Evolutionary conservation across 1,140 invertebrate species (phyloP).

Genomic region (Lerema accius): DNA sequence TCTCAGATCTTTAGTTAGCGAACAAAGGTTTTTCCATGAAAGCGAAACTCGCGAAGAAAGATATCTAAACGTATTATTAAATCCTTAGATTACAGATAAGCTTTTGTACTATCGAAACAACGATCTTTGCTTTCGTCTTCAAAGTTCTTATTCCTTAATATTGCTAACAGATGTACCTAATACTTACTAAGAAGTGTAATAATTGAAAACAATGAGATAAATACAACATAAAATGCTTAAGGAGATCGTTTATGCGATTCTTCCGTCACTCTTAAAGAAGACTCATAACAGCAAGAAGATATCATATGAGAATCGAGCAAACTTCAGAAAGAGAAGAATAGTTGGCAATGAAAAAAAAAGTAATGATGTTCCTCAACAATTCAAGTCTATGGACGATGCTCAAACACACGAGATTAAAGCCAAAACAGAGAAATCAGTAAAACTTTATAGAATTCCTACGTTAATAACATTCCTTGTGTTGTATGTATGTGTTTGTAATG

Average conservation of each 20-base stretch:
- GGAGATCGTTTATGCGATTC: conserved; percentile 73
- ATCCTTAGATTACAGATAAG: background rate
- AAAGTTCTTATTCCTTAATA: conserved; percentile 8
- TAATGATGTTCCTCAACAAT: conserved; percentile 42
- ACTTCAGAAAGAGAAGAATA: conserved; percentile 53
- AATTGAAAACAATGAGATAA: conserved; percentile 65
- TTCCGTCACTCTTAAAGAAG: conserved; percentile 48
- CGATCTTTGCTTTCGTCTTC: conserved; percentile 42
- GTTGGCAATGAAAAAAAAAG: conserved; percentile 30
- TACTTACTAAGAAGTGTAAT: conserved; percentile 36
- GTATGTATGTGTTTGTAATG: conserved; percentile 70
- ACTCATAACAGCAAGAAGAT: conserved; percentile 48
- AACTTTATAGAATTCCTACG: conserved; percentile 39
- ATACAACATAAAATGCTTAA: conserved; percentile 66
- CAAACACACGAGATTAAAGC: conserved; percentile 74
- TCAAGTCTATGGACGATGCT: conserved; percentile 65
- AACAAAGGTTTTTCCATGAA: background rate
- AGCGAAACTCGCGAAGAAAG: background rate
- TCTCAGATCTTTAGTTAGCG: background rate
- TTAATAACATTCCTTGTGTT: conserved; percentile 59
- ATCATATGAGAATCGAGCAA: conserved; percentile 50
- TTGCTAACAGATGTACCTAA: conserved; percentile 34
- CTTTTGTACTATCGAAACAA: conserved; percentile 18
- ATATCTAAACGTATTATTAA: conserved; percentile 1
- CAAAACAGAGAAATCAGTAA: conserved; percentile 25